Conservation (phyloP, 2,113 vertebrate genomes). For the Clarias macrocephalus region DNA sequence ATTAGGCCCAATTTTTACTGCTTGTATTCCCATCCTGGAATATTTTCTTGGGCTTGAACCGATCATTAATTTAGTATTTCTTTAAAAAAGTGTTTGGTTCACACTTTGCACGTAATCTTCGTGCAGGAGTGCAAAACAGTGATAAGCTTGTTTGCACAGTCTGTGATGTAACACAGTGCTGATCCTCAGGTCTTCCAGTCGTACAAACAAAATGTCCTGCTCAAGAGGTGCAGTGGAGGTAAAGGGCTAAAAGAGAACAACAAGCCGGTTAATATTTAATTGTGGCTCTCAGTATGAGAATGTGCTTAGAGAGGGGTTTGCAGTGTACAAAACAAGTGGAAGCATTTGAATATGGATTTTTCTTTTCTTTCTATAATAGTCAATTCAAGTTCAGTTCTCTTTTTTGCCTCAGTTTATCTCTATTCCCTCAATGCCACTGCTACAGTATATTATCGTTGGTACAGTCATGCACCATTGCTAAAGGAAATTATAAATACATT, state of each 20-base stretch:
- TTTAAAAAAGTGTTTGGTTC: not conserved
- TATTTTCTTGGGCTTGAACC: not conserved
- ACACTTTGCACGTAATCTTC: conserved; percentile 37
- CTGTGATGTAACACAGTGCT: conserved; percentile 42
- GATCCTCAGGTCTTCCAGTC: conserved; percentile 28
- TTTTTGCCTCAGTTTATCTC: no score
- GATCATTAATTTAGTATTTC: not conserved
- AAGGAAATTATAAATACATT: not conserved
- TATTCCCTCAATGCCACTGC: not conserved
- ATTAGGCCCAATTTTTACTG: not conserved
- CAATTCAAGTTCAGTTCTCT: not conserved
- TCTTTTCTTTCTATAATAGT: not conserved
- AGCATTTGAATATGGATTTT: not conserved
- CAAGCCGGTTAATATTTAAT: conserved; percentile 69
- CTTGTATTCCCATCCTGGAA: not conserved
- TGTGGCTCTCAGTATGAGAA: conserved; percentile 53
- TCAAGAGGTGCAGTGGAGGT: conserved; percentile 23
- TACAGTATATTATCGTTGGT: not conserved
- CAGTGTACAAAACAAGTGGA: conserved; percentile 17
- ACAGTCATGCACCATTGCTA: not conserved
- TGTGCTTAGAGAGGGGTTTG: conserved; percentile 54
- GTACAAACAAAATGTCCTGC: conserved; percentile 50
- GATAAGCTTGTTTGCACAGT: conserved; percentile 54
- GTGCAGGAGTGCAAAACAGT: conserved; percentile 40
- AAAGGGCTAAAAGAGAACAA: conserved; percentile 16